These are phyloP conservation scores for Mus minutoides DNA, from an alignment of 2,797 vertebrate species.

Conservation along the genomic window DNA sequence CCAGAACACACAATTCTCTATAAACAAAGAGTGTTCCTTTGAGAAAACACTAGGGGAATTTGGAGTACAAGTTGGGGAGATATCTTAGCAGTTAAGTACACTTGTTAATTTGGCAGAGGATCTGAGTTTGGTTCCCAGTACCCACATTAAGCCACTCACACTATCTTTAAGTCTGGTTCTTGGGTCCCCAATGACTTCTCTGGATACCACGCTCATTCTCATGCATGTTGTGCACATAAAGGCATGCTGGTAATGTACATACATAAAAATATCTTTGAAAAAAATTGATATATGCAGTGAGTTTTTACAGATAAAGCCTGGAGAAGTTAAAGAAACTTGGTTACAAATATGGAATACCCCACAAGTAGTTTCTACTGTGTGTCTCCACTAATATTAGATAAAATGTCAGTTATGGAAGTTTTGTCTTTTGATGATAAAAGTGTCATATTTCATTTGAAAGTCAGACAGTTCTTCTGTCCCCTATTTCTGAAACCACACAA, in stretches of 20 bases:
- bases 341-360: not conserved
- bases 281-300: conserved; percentile 16
- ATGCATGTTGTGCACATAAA: not conserved
- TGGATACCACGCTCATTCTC: not conserved
- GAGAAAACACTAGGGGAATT: not conserved
- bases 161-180: not conserved
- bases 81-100: not conserved
- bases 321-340: conserved; percentile 29
- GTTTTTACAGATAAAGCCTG: conserved; percentile 7
- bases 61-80: too few relatives aligned
- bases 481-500: not conserved
- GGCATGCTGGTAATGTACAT: not conserved
- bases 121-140: not conserved
- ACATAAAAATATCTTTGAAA: not conserved
- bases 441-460: not conserved
- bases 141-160: not conserved
- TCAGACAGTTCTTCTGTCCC: not conserved
- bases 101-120: not conserved
- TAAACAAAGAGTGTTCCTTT: conserved; percentile 39
- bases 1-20: not conserved
- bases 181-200: not conserved
- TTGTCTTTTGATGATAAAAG: not conserved
- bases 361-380: not conserved
- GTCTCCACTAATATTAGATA: not conserved
- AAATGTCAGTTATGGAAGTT: not conserved